Conservation (phyloP, 1,140 invertebrate species). For the Tyrophagus putrescentiae region DNA sequence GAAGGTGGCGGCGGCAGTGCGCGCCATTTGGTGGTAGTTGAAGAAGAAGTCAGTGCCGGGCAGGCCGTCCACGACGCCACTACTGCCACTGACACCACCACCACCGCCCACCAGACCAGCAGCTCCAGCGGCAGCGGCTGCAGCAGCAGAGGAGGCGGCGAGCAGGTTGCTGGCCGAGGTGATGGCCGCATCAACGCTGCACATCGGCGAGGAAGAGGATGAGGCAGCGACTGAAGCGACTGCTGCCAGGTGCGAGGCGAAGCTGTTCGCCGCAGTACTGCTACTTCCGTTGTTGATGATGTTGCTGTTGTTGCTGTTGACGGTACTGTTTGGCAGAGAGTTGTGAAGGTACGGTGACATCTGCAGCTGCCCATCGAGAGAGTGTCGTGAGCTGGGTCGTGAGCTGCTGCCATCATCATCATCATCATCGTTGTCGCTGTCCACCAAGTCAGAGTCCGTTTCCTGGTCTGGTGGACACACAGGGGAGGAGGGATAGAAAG, state of each 20-base stretch:
- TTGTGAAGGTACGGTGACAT: no score
- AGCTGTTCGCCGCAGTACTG: no score
- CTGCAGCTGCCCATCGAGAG: background rate
- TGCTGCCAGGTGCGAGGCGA: background rate
- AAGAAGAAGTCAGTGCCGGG: background rate
- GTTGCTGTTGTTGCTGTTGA: no score
- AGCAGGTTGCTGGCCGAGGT: background rate
- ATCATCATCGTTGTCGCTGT: conserved; percentile 10
- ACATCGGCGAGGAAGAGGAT: background rate
- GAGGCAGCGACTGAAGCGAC: background rate
- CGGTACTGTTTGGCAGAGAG: no score
- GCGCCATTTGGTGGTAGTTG: background rate
- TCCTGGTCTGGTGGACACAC: background rate
- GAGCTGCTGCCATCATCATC: background rate
- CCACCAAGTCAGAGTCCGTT: conserved; percentile 1
- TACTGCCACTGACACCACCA: no score
- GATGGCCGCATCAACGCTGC: background rate
- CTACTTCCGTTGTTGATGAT: no score
- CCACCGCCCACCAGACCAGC: no score
- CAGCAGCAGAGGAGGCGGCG: background rate
- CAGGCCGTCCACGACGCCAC: no score
- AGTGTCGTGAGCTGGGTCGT: background rate
- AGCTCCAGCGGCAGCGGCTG: background rate
- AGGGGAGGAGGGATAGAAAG: background rate
- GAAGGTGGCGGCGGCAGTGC: background rate